A percentile compares a stretch with the other conserved stretches of the same genome.
These are phyloP conservation scores for Dascyllus trimaculatus DNA, from an alignment of 2,113 vertebrate species.

Conservation along the genomic window DNA sequence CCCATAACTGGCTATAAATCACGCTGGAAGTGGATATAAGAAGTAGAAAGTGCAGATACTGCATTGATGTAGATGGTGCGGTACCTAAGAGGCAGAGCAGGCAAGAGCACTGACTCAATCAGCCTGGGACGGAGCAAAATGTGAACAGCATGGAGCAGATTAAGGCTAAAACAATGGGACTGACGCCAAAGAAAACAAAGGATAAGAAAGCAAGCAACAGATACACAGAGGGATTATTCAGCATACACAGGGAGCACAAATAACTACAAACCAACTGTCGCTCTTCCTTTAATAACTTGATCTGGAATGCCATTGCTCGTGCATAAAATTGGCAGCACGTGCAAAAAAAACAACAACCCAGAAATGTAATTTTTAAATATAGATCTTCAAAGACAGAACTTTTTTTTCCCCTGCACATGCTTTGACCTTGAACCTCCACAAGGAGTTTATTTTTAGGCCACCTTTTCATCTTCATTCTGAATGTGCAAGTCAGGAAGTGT, in stretches of 20 bases:
- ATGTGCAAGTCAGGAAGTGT: slow-evolving; percentile 63
- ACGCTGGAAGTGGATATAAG: neutral
- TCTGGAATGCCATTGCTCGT: slow-evolving; percentile 35
- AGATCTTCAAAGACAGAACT: slow-evolving; percentile 35
- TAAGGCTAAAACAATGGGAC: slow-evolving; percentile 65
- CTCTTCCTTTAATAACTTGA: slow-evolving; percentile 70
- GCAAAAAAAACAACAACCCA: slow-evolving; percentile 24
- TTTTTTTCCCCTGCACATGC: slow-evolving; percentile 10
- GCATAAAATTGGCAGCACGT: slow-evolving; percentile 41
- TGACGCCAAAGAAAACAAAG: slow-evolving; percentile 64
- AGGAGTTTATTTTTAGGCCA: slow-evolving; percentile 69
- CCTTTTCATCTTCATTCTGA: slow-evolving; percentile 49
- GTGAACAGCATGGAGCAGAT: slow-evolving; percentile 74
- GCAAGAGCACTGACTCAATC: slow-evolving; percentile 43
- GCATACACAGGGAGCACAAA: slow-evolving; percentile 66
- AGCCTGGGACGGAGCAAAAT: slow-evolving; percentile 40
- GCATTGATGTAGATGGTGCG: slow-evolving; percentile 1
- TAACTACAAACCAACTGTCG: slow-evolving; percentile 77
- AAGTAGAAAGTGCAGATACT: slow-evolving; percentile 4
- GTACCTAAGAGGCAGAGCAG: slow-evolving; percentile 39
- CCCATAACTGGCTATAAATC: slow-evolving; percentile 30
- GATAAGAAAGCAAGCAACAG: slow-evolving; percentile 67
- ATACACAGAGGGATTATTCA: slow-evolving; percentile 67
- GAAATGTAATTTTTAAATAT: slow-evolving; percentile 52
- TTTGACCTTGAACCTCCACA: slow-evolving; percentile 52